Evolutionary conservation across 2,888 invertebrate species (phyloP).

Genomic region (Orchesellides sinensis): DNA sequence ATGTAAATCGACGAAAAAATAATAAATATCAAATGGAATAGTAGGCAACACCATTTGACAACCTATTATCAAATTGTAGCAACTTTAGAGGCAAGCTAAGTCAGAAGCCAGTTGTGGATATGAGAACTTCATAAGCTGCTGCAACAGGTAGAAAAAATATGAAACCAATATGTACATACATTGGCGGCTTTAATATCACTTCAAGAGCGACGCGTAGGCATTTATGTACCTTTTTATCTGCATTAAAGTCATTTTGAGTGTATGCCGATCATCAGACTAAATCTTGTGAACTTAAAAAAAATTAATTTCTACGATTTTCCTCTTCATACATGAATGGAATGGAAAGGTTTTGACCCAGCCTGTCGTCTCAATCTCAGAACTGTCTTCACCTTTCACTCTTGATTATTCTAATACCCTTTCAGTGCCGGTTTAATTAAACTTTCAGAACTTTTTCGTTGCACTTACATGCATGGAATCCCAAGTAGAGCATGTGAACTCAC

Average conservation of each 20-base stretch:
- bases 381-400: conserved; percentile 71
- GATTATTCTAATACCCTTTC: conserved; percentile 71
- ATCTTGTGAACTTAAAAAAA: too few relatives aligned
- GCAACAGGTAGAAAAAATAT: conserved; percentile 5
- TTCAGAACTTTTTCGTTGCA: conserved; percentile 45
- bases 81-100: conserved; percentile 29
- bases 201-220: too few relatives aligned
- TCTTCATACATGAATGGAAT: conserved; percentile 40
- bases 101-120: conserved; percentile 7
- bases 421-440: conserved; percentile 68
- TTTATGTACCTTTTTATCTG: neutral
- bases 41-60: conserved; percentile 59
- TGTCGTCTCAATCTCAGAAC: conserved; percentile 64
- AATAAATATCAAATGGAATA: conserved; percentile 51
- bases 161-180: too few relatives aligned
- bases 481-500: too few relatives aligned
- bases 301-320: too few relatives aligned
- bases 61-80: conserved; percentile 63
- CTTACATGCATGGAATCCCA: conserved; percentile 16
- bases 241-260: conserved; percentile 28
- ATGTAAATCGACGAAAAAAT: conserved; percentile 16
- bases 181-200: too few relatives aligned
- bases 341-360: conserved; percentile 69
- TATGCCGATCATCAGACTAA: neutral
- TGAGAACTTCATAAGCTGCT: neutral